Evolutionary conservation across 2,797 vertebrate species (phyloP).

Genomic region (Picus viridis): DNA sequence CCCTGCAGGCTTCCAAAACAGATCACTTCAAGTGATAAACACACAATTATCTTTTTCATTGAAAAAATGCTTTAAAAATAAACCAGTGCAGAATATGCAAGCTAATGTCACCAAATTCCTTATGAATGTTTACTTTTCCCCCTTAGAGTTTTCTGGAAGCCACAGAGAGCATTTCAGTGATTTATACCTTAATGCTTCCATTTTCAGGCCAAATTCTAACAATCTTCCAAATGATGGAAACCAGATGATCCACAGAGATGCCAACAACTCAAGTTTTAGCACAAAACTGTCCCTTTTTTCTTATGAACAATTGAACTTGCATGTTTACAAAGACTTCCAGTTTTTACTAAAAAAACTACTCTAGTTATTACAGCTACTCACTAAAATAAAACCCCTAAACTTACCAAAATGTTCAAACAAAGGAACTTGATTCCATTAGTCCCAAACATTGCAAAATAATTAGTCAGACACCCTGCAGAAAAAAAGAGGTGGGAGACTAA

Average conservation of each 20-base stretch:
- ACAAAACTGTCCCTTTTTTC: background rate
- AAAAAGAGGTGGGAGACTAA: background rate
- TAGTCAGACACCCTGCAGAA: background rate
- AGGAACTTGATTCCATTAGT: background rate
- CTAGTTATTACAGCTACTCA: background rate
- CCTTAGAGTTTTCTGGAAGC: background rate
- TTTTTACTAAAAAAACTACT: background rate
- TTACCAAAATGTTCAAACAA: background rate
- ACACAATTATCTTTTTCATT: background rate
- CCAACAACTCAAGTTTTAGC: background rate
- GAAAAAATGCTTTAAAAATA: background rate
- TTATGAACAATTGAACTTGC: background rate
- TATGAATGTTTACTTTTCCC: background rate
- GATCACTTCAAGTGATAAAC: background rate
- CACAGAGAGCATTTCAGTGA: conserved; percentile 19
- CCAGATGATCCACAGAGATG: conserved; percentile 1
- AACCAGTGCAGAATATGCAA: background rate
- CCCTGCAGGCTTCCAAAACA: background rate
- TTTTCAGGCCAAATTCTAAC: conserved; percentile 31
- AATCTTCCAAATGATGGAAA: conserved; percentile 17
- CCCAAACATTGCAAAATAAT: background rate
- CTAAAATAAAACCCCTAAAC: background rate
- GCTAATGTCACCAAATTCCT: conserved; percentile 7
- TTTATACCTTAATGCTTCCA: conserved; percentile 35
- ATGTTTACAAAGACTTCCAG: background rate